Evolutionary conservation across 2,888 invertebrate genomes (phyloP), one percentile per base, ranked within the genome.

Genomic region (Encarsia formosa): DNA sequence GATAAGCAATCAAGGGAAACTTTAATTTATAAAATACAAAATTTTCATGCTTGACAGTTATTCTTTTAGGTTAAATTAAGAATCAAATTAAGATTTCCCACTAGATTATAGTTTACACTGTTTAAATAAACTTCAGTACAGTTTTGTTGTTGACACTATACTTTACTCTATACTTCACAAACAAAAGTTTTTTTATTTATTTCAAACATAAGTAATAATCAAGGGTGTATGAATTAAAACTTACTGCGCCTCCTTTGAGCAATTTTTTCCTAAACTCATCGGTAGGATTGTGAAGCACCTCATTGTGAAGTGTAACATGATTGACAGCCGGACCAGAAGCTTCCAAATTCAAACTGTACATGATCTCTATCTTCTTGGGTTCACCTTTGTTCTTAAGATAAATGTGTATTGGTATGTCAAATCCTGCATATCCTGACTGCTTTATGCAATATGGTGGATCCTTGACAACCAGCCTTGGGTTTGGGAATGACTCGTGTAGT

Each of bases 341-440:
- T 74, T 90, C 88, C 54, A 97, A 77, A 65, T 84, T 83, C 59
- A 97, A 80, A 75, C 96, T 94, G 78, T 97, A 97, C 47, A 81
- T 79, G 71, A 87, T 87, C 63, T 81, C 79, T 46, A 73, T 64
- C 67, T 87, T 91, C 71, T 89, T 91, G 9, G 93, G 93, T 68
- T 93, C 92, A 73, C 91, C 91, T 71, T 88, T 88, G 73, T 90
- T 94, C 63, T 85, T 88, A 60, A 92, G 79, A 73, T 90, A 87
- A 61, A 97, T 86, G 68, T 95, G 92, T 65, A 97, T 92, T 0
- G 89, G 88, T 54, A 97, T 79, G 41, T 83, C 79, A 73, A 97
- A 97, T 26, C 96, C 93, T 54, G 94, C 96, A 80, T 97, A 97
- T 5, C 97, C 96, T n/a, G 91, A 89, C 73, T 96, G 95, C 64